phyloP scores from a whole-genome alignment of 1,140 invertebrate species.

The Xylocopa sonorina region DNA sequence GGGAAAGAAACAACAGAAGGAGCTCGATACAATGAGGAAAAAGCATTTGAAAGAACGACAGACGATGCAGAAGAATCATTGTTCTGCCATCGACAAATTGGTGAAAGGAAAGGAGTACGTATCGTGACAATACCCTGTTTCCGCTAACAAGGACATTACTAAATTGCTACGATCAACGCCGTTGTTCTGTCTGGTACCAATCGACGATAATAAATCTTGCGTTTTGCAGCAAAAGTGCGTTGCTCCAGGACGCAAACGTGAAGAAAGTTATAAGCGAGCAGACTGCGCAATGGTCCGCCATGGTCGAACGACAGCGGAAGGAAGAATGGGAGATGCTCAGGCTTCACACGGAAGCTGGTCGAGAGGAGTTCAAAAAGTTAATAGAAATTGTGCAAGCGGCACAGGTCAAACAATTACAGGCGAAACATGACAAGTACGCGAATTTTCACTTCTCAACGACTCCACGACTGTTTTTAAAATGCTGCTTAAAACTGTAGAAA shows the following conservation, averaged over 20 bases:
- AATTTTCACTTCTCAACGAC: background rate
- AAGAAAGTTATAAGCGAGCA: slow-evolving; percentile 93
- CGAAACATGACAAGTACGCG: slow-evolving; percentile 91
- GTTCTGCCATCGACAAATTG: slow-evolving; percentile 95
- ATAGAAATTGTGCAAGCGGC: slow-evolving; percentile 93
- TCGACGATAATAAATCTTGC: background rate
- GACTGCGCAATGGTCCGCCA: slow-evolving; percentile 95
- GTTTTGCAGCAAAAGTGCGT: slow-evolving; percentile 88
- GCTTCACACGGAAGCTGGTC: slow-evolving; percentile 90
- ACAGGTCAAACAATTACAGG: slow-evolving; percentile 96
- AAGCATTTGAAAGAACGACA: slow-evolving; percentile 96
- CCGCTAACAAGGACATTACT: background rate
- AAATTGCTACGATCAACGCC: background rate
- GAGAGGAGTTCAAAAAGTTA: slow-evolving; percentile 93
- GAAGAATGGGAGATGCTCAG: slow-evolving; percentile 96
- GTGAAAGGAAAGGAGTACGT: slow-evolving; percentile 94
- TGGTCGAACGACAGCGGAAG: slow-evolving; percentile 93
- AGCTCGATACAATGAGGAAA: slow-evolving; percentile 94
- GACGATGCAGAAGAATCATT: slow-evolving; percentile 96
- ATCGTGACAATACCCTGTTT: background rate
- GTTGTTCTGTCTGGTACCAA: background rate
- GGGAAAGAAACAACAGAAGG: slow-evolving; percentile 97
- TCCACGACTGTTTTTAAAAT: no score
- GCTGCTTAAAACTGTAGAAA: no score
- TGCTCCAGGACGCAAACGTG: slow-evolving; percentile 89